These are phyloP conservation scores for Apis cerana DNA, from an alignment of 1,140 invertebrate genomes.

Conservation along the genomic window DNA sequence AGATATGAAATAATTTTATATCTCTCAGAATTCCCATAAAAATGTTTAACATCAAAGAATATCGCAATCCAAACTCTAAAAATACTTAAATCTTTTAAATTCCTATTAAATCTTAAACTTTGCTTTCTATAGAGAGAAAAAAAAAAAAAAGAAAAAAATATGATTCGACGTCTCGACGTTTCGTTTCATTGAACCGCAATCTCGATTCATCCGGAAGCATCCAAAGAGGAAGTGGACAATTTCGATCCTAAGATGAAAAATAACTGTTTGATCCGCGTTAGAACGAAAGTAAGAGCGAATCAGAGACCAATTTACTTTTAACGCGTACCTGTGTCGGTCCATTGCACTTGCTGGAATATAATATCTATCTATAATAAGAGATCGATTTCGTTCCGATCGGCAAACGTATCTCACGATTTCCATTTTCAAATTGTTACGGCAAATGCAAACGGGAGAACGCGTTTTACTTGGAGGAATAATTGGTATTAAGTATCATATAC, in stretches of 20 bases:
- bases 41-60: background rate
- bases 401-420: conserved; percentile 44
- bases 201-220: background rate
- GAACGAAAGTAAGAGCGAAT: conserved; percentile 70
- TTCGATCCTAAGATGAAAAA: conserved; percentile 8
- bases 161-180: background rate
- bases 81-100: background rate
- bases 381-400: conserved; percentile 30
- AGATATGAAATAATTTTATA: no score
- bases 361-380: conserved; percentile 14
- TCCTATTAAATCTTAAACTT: no score
- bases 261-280: background rate
- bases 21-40: background rate
- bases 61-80: background rate
- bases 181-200: background rate
- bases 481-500: no score
- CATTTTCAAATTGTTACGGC: background rate
- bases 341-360: conserved; percentile 21
- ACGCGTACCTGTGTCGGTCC: conserved; percentile 6
- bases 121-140: no score
- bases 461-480: background rate
- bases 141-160: background rate
- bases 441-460: background rate
- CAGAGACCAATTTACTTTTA: conserved; percentile 59
- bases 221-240: conserved; percentile 1